Evolutionary conservation across 2,888 invertebrate species (phyloP), one percentile per base, ranked within the genome.

Genomic region (Aphodius granarius): DNA sequence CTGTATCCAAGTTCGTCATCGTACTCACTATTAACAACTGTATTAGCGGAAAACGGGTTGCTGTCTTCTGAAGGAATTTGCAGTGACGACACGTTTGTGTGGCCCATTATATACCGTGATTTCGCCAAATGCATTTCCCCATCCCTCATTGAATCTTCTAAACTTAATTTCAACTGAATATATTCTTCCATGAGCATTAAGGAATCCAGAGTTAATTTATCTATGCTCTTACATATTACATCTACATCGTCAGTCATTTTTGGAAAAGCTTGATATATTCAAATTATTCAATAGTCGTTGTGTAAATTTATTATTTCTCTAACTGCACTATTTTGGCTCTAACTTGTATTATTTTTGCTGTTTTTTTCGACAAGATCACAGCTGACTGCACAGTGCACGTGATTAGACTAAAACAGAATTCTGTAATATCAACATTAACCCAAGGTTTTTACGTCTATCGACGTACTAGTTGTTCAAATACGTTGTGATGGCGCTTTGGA

Each of bases 91-190:
- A 95, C 92, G 6, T 91, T 91, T 80, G 91, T 92, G 76, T 93
- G 93, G 0, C 95, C 95, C 88, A 94, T 91, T 71, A 95, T 94
- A 81, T 95, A 95, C 72, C 95, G 90, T 2, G 92, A 89, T 84
- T 96, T 95, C 0, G 95, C 95, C 70, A 96, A 86, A 81, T 94
- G 91, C 66, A 92, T 89, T 84, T 92, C 92, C 0, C 95, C 95
- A 80, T 90, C 91, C 74, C 92, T 91, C 81, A 93, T 90, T 71
- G 89, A 87, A 9, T 90, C 89, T 86, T 96, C 95, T 75, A 95
- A 89, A 79, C 91, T 90, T 0, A 94, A 82, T 84, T 93, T 93
- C 21, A 90, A 87, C 71, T 88, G 86, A 78, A 95, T 90, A 83
- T 94, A 91, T 80, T 94, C 91, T 85, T 96, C 93, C 85, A 95